phyloP scores from a whole-genome alignment of 2,797 vertebrate species.

The Orientallactaga sibirica region DNA sequence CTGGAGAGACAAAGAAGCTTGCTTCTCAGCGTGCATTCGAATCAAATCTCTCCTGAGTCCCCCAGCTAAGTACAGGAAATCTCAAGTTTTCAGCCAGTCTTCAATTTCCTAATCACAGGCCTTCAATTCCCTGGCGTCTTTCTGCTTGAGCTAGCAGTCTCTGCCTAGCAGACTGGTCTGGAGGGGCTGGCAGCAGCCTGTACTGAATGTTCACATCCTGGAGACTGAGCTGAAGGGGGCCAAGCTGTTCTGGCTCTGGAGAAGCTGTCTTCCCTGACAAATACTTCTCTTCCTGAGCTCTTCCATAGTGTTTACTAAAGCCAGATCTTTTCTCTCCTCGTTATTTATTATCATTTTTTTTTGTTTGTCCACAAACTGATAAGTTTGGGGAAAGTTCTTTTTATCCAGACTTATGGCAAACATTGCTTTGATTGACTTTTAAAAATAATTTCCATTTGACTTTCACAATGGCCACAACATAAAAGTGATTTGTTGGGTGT shows the following conservation, averaged over 20 bases:
- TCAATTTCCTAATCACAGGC: constrained; percentile 74
- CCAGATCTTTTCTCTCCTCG: constrained; percentile 25
- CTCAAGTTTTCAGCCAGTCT: constrained; percentile 73
- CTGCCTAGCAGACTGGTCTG: constrained; percentile 11
- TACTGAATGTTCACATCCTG: constrained; percentile 43
- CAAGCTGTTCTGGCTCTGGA: constrained; percentile 38
- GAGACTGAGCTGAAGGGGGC: constrained; percentile 44
- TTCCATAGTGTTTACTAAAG: neutral
- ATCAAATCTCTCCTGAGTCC: constrained; percentile 56
- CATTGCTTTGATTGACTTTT: constrained; percentile 74
- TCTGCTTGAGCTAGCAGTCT: constrained; percentile 65
- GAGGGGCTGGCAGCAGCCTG: neutral
- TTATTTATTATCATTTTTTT: constrained; percentile 65
- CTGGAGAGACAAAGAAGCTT: constrained; percentile 68
- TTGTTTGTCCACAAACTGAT: neutral
- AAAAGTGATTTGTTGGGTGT: constrained; percentile 82
- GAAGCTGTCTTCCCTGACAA: neutral
- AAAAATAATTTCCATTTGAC: constrained; percentile 79
- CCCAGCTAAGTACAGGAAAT: constrained; percentile 74
- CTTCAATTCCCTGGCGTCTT: constrained; percentile 59
- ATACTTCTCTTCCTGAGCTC: neutral
- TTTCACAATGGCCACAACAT: constrained; percentile 71
- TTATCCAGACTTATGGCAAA: constrained; percentile 63
- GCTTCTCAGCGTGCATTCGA: constrained; percentile 31
- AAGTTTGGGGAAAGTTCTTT: constrained; percentile 64